phyloP scores from a whole-genome alignment of 2,888 invertebrate genomes.

The Yponomeuta sedellus region DNA sequence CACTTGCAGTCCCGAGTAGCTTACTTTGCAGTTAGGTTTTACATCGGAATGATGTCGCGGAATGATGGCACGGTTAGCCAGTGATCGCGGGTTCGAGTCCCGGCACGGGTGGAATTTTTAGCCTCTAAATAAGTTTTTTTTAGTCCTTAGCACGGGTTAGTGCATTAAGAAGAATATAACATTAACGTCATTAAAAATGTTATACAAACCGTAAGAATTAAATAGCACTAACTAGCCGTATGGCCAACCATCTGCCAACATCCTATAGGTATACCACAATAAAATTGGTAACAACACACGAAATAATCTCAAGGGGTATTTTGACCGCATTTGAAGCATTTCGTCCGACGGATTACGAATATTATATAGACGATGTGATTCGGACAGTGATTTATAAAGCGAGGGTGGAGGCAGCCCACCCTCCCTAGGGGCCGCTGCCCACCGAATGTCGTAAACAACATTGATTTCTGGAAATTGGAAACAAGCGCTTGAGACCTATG shows the following conservation, averaged over 20 bases:
- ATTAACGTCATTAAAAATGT: too few species aligned
- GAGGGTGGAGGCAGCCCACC: slow-evolving; percentile 64
- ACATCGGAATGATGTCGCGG: too few species aligned
- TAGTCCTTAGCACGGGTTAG: too few species aligned
- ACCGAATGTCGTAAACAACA: slow-evolving; percentile 38
- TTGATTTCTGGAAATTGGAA: slow-evolving; percentile 61
- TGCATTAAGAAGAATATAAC: too few species aligned
- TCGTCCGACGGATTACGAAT: slow-evolving; percentile 55
- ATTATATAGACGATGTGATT: slow-evolving; percentile 71
- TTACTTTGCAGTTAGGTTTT: too few species aligned
- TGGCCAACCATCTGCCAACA: background rate
- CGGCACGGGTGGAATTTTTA: too few species aligned
- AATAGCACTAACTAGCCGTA: too few species aligned
- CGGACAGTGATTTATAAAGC: slow-evolving; percentile 73
- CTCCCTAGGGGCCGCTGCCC: slow-evolving; percentile 39
- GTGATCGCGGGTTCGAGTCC: too few species aligned
- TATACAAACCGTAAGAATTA: too few species aligned
- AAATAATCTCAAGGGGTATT: slow-evolving; percentile 1
- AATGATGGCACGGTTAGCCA: too few species aligned
- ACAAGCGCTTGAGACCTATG: background rate
- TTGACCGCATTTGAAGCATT: slow-evolving; percentile 41
- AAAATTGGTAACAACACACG: background rate
- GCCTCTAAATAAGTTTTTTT: too few species aligned
- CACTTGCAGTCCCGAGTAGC: too few species aligned
- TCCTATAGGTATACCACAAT: background rate